phyloP scores from a whole-genome alignment of 2,797 vertebrate species.

The Squalus acanthias region DNA sequence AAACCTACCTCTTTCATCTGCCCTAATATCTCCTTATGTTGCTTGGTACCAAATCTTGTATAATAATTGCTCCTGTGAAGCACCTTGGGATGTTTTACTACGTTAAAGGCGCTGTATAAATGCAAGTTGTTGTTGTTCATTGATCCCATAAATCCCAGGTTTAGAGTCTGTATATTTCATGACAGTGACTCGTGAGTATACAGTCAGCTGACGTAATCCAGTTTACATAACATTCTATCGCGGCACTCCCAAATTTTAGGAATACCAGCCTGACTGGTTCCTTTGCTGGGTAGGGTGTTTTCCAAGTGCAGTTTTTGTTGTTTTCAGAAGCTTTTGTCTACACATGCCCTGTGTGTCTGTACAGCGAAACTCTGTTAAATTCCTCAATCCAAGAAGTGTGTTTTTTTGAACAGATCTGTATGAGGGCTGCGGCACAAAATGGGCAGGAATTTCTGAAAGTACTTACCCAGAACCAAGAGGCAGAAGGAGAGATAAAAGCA shows the following conservation, averaged over 20 bases:
- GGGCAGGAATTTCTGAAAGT: neutral
- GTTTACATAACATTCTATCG: neutral
- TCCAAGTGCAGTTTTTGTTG: neutral
- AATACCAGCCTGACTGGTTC: neutral
- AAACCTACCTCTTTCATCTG: no score
- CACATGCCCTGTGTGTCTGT: neutral
- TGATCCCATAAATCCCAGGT: neutral
- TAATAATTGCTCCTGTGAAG: no score
- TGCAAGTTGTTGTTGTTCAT: neutral
- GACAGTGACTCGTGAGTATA: neutral
- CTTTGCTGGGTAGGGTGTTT: neutral
- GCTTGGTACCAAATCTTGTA: no score
- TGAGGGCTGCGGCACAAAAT: neutral
- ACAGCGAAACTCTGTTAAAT: neutral
- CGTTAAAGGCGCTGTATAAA: no score
- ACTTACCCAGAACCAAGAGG: neutral
- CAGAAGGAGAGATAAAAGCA: neutral
- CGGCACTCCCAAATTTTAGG: neutral
- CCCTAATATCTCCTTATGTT: no score
- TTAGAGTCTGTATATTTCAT: neutral
- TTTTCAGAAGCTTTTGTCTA: neutral
- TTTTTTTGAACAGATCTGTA: neutral
- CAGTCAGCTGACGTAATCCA: neutral
- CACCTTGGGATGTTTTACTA: no score
- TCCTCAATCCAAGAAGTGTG: neutral